A percentile compares a stretch with the other conserved stretches of the same genome.
These are phyloP conservation scores for Sclerurus mexicanus DNA, from an alignment of 2,113 vertebrate genomes.

Conservation along the genomic window DNA sequence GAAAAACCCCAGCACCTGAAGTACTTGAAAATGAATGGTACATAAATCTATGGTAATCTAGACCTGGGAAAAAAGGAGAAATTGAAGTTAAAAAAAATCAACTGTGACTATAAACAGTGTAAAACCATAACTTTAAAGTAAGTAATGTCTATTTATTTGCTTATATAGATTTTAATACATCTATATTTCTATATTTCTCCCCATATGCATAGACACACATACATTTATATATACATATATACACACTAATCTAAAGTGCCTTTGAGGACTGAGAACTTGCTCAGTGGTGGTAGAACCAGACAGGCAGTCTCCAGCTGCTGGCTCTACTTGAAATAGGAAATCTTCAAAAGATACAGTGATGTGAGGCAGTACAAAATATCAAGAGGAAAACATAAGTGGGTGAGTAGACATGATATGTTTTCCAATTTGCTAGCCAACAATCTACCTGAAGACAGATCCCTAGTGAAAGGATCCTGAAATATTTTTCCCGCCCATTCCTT, in stretches of 20 bases:
- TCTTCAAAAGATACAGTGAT: not conserved
- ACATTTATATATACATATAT: rapidly evolving
- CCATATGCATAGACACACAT: rapidly evolving
- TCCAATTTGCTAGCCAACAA: not conserved
- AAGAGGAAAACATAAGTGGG: not conserved
- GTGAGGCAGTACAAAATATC: not conserved
- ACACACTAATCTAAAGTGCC: not conserved
- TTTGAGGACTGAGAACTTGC: not conserved
- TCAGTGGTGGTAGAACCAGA: not conserved
- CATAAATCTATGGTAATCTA: not conserved
- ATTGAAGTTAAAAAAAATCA: not conserved
- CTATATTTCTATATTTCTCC: not conserved
- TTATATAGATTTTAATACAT: not conserved
- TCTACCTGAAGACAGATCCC: not conserved
- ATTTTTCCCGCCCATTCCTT: not conserved
- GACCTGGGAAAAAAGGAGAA: not conserved
- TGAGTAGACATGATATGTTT: not conserved
- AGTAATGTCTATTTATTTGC: not conserved
- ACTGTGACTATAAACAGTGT: not conserved
- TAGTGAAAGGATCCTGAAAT: not conserved
- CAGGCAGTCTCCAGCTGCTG: slow-evolving; percentile 12
- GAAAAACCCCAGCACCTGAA: not conserved
- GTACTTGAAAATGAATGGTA: not conserved
- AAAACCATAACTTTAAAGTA: not conserved
- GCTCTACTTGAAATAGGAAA: slow-evolving; percentile 9